Evolutionary conservation across 2,888 invertebrate genomes (phyloP), one percentile per base, ranked within the genome.

Genomic region (Drosophila greeni): DNA sequence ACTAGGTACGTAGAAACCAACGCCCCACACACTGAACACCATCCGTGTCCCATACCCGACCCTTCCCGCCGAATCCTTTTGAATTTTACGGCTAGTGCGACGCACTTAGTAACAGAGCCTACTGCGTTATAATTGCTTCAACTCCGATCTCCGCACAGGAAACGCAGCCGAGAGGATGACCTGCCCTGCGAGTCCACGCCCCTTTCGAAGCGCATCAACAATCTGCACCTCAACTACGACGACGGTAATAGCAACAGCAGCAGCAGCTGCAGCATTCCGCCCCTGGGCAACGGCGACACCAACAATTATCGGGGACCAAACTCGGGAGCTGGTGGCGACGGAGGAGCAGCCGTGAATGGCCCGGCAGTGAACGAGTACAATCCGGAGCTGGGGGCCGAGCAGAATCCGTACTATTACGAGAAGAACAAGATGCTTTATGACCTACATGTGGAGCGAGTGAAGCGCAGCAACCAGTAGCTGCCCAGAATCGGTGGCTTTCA

Each of bases 201-300:
- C 55, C 89, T 97, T 54, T 96, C 96, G 14, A 97, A 97, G 88
- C 91, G 96, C 85, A 96, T 97, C 80, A 96, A 96, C 87, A 96
- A 96, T 90, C 91, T 97, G 53, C 95, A 96, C 85, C 92, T 95
- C 78, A 94, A 70, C 49, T 71, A 86, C 82, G 67, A 87, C 65
- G 77, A 75, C 61, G 77, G 73, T 1, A 82, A 77, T 33, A 76
- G 78, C 67, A 76, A 70, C 70, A 86, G 74, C 67, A 80, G 75
- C 67, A 85, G 73, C 72, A 77, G 58, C 52, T 75, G 71, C 68
- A 73, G 68, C 55, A 70, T 83, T 56, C 72, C 76, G 29, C 53
- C 62, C 39, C 55, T 65, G 57, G 75, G 67, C 51, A 79, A 64
- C 72, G 59, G 51, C 24, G 83, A 76, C 60, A 75, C 73, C 56